Conservation (phyloP, 2,113 vertebrate species). For the Parotia lawesii region DNA sequence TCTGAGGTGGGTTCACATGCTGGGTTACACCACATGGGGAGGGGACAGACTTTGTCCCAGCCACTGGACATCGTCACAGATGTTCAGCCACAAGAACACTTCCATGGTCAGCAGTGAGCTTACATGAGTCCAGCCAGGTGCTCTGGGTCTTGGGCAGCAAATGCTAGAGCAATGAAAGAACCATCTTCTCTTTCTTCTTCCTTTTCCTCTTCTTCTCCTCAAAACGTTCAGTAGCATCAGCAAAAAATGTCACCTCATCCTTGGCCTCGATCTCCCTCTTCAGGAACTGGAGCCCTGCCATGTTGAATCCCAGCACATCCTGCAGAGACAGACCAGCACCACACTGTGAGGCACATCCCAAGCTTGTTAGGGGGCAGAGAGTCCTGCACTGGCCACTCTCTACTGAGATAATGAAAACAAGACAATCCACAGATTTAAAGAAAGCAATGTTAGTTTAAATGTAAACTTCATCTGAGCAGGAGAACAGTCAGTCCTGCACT, state of each 20-base stretch:
- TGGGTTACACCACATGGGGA: background rate
- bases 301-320: constrained; percentile 93
- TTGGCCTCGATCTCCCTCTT: constrained; percentile 89
- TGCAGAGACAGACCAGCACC: constrained; percentile 48
- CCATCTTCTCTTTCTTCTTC: constrained; percentile 84
- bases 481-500: background rate
- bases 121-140: background rate
- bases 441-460: background rate
- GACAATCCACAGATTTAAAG: background rate
- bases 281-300: constrained; percentile 88
- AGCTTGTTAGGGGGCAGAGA: background rate
- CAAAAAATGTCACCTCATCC: constrained; percentile 92
- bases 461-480: background rate
- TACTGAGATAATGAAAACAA: background rate
- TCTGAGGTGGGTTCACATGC: background rate
- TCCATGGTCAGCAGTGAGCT: background rate
- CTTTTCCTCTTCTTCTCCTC: constrained; percentile 86
- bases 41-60: background rate
- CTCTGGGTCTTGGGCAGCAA: background rate
- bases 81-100: background rate
- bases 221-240: constrained; percentile 86
- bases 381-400: background rate
- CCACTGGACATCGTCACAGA: background rate
- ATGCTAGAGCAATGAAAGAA: constrained; percentile 82
- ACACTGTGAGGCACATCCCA: background rate